phyloP scores from a whole-genome alignment of 2,888 invertebrate genomes.

The Papilio protenor region DNA sequence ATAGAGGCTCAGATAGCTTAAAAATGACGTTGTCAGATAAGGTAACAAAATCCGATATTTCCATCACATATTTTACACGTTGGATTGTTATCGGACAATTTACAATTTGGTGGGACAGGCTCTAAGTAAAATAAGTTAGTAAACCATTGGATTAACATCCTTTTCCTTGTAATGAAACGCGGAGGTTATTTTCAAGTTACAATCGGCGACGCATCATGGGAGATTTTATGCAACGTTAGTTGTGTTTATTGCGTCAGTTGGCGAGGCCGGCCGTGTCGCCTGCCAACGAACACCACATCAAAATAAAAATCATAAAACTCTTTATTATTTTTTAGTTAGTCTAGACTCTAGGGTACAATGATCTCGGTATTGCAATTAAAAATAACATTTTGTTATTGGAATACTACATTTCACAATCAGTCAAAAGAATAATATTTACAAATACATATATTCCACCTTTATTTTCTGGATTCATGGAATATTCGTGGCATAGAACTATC shows the following conservation, averaged over 20 bases:
- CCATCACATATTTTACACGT: no score
- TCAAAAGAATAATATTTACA: neutral
- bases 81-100: no score
- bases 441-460: no score
- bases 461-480: no score
- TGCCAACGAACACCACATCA: slow-evolving; percentile 22
- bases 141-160: neutral
- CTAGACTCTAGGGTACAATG: neutral
- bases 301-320: neutral
- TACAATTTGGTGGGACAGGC: no score
- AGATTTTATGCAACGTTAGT: slow-evolving; percentile 22
- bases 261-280: neutral
- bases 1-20: no score
- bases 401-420: neutral
- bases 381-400: neutral
- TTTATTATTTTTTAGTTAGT: slow-evolving; percentile 15
- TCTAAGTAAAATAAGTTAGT: no score
- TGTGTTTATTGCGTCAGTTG: slow-evolving; percentile 26
- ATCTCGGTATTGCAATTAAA: neutral
- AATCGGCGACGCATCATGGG: neutral
- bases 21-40: no score
- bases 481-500: no score
- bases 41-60: no score
- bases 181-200: slow-evolving; percentile 19
- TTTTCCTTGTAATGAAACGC: no score